Conservation (phyloP, 2,797 vertebrate species). For the Hydrophis major region DNA sequence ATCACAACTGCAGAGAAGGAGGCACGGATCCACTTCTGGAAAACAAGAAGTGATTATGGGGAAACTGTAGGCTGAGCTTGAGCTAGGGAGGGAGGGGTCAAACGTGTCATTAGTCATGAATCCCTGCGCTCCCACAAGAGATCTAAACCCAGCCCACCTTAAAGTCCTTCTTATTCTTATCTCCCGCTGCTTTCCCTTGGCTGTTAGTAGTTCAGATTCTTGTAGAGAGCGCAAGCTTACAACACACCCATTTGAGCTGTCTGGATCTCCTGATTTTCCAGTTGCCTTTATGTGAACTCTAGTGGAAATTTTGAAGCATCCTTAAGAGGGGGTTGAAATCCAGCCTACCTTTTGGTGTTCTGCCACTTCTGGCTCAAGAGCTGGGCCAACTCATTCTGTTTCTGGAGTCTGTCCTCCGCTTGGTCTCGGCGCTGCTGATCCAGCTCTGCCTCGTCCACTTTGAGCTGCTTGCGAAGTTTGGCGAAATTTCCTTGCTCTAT, state of each 20-base stretch:
- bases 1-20: background rate
- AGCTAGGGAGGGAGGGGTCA: too few species aligned
- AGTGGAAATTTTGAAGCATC: background rate
- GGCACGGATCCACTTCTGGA: background rate
- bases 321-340: background rate
- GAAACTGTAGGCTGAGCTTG: too few species aligned
- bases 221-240: too few species aligned
- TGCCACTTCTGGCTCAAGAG: conserved; percentile 61
- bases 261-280: background rate
- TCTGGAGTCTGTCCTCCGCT: conserved; percentile 61
- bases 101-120: too few species aligned
- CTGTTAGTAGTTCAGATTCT: too few species aligned
- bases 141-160: too few species aligned
- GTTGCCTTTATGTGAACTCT: too few species aligned
- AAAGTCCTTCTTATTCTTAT: too few species aligned
- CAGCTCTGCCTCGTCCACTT: conserved; percentile 66
- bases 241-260: too few species aligned
- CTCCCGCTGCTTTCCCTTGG: too few species aligned
- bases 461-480: conserved; percentile 58
- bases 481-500: conserved; percentile 72
- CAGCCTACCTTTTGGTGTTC: conserved; percentile 69
- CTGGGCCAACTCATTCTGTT: conserved; percentile 67
- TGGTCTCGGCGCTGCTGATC: conserved; percentile 58
- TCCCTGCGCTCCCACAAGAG: too few species aligned
- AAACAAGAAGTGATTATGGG: background rate